Base-by-base conservation (phyloP, 2,797 vertebrate species). In the Sebastes kiyomatsui region DNA sequence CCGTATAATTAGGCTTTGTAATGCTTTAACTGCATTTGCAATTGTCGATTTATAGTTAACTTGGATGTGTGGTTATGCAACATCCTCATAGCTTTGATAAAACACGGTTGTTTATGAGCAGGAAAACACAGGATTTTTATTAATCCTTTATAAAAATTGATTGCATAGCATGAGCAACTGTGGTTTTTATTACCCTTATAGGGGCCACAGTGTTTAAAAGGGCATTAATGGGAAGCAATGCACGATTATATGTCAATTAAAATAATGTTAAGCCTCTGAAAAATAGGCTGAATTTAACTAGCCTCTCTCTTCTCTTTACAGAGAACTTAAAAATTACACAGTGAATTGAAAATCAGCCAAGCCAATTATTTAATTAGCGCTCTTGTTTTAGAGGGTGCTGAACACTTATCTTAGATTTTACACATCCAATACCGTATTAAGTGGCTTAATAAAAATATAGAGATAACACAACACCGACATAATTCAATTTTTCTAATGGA, bases 211-310 rank as follows among this genome's bases (percentile, higher is more conserved):
- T 76, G 60, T 83, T 87, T 86, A 38, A 83, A 83, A 76, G n/a
- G 64, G 54, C 84, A 73, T 88, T 91, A 89, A 87, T 84, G 60
- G 59, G 74, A 77, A 70, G 83, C 49, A 85, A 88, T 68, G 66
- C 35, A 58, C 32, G 79, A 90, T 90, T 88, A 89, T 88, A 73
- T 67, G 67, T 74, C 78, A 80, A 88, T 92, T 91, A 82, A 85
- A 91, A 88, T 83, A 81, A 85, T 84, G 72, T 70, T 86, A 87
- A 82, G 69, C 84, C 69, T 76, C 64, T 75, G 71, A 80, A 42
- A 91, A 93, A 89, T 78, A 74, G 82, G 55, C 80, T 76, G 86
- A 91, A 90, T 85, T 85, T 70, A 89, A 87, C 77, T 78, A 83
- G 89, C 77, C 83, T 38, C 35, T 14, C 35, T 14, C 35, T 38